These are phyloP conservation scores for Tetheella fluctuosa DNA, from an alignment of 2,888 invertebrate genomes.

Conservation along the genomic window DNA sequence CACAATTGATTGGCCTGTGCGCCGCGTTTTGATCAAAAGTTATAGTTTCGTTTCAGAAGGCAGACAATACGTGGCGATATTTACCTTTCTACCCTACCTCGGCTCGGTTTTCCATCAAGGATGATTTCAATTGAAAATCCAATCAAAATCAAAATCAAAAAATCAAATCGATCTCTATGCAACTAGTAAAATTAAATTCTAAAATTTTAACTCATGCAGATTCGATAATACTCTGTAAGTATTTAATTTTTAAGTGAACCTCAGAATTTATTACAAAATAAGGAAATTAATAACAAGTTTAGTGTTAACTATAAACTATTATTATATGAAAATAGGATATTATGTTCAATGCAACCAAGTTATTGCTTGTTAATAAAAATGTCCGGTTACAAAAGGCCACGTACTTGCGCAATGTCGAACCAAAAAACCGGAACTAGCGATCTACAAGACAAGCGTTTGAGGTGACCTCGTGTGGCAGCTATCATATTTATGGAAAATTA, in stretches of 20 bases:
- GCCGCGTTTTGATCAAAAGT: background rate
- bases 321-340: background rate
- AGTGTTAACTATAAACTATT: background rate
- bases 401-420: slow-evolving; percentile 37
- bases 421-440: slow-evolving; percentile 12
- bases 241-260: too few relatives aligned
- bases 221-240: too few relatives aligned
- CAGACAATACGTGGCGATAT: background rate
- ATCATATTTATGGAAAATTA: background rate
- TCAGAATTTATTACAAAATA: background rate
- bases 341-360: slow-evolving; percentile 5
- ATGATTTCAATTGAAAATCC: too few relatives aligned
- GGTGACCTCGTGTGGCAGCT: background rate
- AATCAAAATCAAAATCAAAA: too few relatives aligned
- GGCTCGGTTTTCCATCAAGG: background rate
- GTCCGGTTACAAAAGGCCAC: slow-evolving; percentile 34
- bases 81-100: background rate
- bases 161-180: too few relatives aligned
- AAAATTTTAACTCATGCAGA: too few relatives aligned
- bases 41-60: background rate
- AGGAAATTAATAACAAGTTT: background rate
- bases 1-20: background rate
- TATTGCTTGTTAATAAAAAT: slow-evolving; percentile 10
- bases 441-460: background rate
- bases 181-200: background rate